Evolutionary conservation across 2,113 vertebrate genomes (phyloP).

Genomic region (Microcebus ravelobensis): DNA sequence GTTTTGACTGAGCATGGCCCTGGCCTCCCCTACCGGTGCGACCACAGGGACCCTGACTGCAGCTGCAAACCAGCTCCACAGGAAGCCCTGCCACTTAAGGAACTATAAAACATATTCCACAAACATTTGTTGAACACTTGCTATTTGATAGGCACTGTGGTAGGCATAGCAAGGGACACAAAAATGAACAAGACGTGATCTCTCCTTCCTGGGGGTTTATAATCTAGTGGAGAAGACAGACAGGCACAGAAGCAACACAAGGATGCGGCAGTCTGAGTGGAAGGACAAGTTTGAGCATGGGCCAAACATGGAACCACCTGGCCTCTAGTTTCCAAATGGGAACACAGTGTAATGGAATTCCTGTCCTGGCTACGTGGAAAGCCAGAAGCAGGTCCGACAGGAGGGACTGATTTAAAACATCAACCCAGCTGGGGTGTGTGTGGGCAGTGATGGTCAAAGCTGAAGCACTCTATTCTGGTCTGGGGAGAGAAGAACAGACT

Average conservation of each 20-base stretch:
- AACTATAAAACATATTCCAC: slow-evolving; percentile 36
- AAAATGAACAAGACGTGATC: not conserved
- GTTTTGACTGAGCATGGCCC: slow-evolving; percentile 31
- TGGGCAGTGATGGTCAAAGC: slow-evolving; percentile 38
- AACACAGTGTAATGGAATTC: slow-evolving; percentile 45
- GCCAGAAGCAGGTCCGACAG: not conserved
- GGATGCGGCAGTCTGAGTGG: not conserved
- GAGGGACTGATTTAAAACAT: slow-evolving; percentile 64
- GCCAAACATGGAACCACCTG: slow-evolving; percentile 47
- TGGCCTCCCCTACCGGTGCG: not conserved
- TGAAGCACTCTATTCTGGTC: slow-evolving; percentile 22
- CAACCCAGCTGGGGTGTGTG: not conserved
- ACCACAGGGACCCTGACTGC: slow-evolving; percentile 8
- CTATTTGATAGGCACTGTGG: slow-evolving; percentile 58
- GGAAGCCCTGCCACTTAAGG: slow-evolving; percentile 49
- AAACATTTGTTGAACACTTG: slow-evolving; percentile 71
- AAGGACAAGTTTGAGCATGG: slow-evolving; percentile 29
- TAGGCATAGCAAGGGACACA: slow-evolving; percentile 5
- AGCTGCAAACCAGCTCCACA: slow-evolving; percentile 24
- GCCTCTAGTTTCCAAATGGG: slow-evolving; percentile 58
- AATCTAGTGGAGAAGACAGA: slow-evolving; percentile 14
- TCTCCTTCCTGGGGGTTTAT: slow-evolving; percentile 10
- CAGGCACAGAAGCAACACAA: slow-evolving; percentile 3
- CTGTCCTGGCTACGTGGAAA: slow-evolving; percentile 41
- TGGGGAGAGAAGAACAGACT: slow-evolving; percentile 34